These are phyloP conservation scores for Eucera pruinosa DNA, from an alignment of 2,888 invertebrate genomes.

Conservation along the genomic window DNA sequence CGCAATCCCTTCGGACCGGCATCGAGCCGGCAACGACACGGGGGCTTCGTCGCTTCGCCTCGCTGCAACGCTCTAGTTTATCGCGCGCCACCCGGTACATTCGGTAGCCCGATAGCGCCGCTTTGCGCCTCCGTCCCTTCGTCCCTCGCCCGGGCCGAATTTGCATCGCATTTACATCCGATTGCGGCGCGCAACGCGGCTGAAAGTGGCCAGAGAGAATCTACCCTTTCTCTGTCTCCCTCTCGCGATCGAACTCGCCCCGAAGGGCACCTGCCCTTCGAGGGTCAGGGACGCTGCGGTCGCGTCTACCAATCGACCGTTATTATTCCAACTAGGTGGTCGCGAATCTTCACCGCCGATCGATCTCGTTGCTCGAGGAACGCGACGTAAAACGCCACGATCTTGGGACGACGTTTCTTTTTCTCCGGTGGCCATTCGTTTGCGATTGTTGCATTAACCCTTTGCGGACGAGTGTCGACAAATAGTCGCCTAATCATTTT, in stretches of 20 bases:
- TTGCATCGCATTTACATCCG: constrained; percentile 81
- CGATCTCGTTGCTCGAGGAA: constrained; percentile 7
- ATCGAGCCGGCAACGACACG: no score
- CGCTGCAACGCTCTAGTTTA: constrained; percentile 50
- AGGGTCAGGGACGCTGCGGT: constrained; percentile 46
- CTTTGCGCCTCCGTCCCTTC: constrained; percentile 56
- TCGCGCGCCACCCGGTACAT: constrained; percentile 67
- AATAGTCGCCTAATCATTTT: no score
- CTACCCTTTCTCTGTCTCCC: constrained; percentile 11
- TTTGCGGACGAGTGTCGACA: no score
- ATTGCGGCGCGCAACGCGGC: constrained; percentile 73
- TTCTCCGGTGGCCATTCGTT: no score
- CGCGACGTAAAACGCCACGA: no score
- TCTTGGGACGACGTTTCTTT: no score
- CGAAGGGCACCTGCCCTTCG: constrained; percentile 48
- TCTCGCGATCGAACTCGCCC: constrained; percentile 38
- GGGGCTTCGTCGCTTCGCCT: constrained; percentile 18
- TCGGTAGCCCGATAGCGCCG: constrained; percentile 67
- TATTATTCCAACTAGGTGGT: not conserved
- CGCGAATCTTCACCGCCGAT: constrained; percentile 7
- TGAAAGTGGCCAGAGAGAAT: constrained; percentile 69
- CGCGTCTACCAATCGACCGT: constrained; percentile 22
- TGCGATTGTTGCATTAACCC: no score
- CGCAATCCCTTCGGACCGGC: constrained; percentile 38
- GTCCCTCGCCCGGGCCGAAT: constrained; percentile 67